Conservation (phyloP, 2,797 vertebrate genomes). For the Hemitrygon akajei region DNA sequence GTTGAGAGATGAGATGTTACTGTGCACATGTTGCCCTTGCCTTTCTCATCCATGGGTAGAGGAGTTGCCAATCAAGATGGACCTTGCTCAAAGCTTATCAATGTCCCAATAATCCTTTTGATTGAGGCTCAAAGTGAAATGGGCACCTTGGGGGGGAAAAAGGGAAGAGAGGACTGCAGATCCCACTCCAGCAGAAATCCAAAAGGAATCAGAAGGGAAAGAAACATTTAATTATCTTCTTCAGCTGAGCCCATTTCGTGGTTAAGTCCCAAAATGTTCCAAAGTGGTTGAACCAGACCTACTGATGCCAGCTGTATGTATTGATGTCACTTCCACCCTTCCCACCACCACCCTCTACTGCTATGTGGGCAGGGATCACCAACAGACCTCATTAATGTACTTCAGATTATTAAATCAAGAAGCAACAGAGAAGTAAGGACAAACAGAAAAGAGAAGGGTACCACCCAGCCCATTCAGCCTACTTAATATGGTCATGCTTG, state of each 20-base stretch:
- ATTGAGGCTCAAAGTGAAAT: not conserved
- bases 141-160: not conserved
- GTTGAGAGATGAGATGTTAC: not conserved
- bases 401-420: not conserved
- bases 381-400: not conserved
- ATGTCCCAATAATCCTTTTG: too few species aligned
- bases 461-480: too few species aligned
- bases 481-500: too few species aligned
- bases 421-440: too few species aligned
- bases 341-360: not conserved
- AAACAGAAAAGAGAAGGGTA: too few species aligned
- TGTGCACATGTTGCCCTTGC: not conserved
- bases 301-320: not conserved
- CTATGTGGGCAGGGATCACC: not conserved
- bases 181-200: not conserved
- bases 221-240: not conserved
- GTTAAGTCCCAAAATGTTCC: not conserved
- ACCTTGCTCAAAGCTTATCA: not conserved
- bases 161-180: not conserved
- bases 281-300: not conserved
- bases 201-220: not conserved
- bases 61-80: not conserved
- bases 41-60: not conserved
- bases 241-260: not conserved
- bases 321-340: not conserved